These are phyloP conservation scores for Noctilio leporinus DNA, from an alignment of 2,113 vertebrate species.

Conservation along the genomic window DNA sequence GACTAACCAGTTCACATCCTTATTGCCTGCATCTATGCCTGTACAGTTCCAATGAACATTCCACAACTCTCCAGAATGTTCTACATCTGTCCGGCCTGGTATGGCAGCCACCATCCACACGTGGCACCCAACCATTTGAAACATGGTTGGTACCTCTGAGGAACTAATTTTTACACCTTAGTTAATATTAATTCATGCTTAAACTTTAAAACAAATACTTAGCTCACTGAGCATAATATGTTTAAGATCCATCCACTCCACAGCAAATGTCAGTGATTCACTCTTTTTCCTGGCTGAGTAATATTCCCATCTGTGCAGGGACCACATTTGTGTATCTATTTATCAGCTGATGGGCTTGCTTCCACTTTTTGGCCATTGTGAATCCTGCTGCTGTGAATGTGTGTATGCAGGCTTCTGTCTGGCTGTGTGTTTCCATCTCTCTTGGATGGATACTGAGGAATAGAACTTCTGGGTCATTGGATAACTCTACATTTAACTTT, in stretches of 20 bases:
- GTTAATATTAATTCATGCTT: not conserved
- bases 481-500: no score
- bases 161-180: not conserved
- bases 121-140: not conserved
- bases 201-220: not conserved
- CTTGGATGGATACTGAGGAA: not conserved
- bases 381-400: accelerated
- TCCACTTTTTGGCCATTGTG: not conserved
- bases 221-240: accelerated
- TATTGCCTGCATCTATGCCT: not conserved
- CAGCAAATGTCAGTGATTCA: accelerated
- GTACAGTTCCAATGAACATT: not conserved
- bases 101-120: not conserved
- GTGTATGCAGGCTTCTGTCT: not conserved
- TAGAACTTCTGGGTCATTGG: not conserved
- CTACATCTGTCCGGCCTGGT: accelerated
- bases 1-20: not conserved
- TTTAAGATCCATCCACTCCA: accelerated
- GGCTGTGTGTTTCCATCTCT: not conserved
- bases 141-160: not conserved
- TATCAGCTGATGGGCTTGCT: not conserved
- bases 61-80: no score
- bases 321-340: accelerated
- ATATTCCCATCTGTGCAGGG: accelerated
- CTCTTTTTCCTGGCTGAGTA: not conserved